Percentiles rank a stretch among this genome's conserved stretches.
phyloP scores from a whole-genome alignment of 2,888 invertebrate species.

The Lomographa bimaculata region DNA sequence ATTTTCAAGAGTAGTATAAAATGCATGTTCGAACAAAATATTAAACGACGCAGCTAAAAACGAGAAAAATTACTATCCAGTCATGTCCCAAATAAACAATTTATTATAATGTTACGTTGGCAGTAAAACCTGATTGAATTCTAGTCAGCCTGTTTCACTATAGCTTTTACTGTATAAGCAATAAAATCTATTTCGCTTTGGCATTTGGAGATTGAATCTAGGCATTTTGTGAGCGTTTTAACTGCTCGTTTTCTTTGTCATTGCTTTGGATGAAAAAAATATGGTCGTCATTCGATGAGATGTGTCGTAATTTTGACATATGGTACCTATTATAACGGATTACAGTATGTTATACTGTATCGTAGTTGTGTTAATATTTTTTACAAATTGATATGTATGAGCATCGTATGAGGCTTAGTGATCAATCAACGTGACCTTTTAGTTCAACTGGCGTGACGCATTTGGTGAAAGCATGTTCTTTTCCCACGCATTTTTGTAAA shows the following conservation, averaged over 20 bases:
- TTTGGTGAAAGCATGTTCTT: neutral
- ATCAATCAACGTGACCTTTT: slow-evolving; percentile 17
- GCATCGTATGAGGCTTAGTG: slow-evolving; percentile 5
- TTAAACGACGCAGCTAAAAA: no score
- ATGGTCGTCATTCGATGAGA: slow-evolving; percentile 14
- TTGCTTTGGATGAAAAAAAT: slow-evolving; percentile 22
- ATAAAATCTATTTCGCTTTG: slow-evolving; percentile 9
- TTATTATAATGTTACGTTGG: slow-evolving; percentile 25
- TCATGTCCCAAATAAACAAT: slow-evolving; percentile 23
- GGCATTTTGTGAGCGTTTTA: slow-evolving; percentile 26
- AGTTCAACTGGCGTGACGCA: neutral
- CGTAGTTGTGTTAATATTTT: no score
- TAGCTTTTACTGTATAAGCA: slow-evolving; percentile 1
- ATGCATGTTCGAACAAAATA: no score
- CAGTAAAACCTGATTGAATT: slow-evolving; percentile 34
- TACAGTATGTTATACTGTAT: slow-evolving; percentile 5
- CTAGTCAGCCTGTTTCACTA: slow-evolving; percentile 12
- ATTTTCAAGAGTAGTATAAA: no score
- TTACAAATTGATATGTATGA: no score
- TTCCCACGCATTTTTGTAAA: slow-evolving; percentile 8
- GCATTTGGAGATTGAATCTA: slow-evolving; percentile 20
- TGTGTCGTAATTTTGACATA: slow-evolving; percentile 23
- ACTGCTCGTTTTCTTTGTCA: slow-evolving; percentile 28
- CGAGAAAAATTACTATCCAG: neutral
- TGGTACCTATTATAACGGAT: slow-evolving; percentile 4